A percentile compares a stretch with the other conserved stretches of the same genome.
These are phyloP conservation scores for Psittacara wagleri DNA, from an alignment of 2,113 vertebrate genomes.

Conservation along the genomic window DNA sequence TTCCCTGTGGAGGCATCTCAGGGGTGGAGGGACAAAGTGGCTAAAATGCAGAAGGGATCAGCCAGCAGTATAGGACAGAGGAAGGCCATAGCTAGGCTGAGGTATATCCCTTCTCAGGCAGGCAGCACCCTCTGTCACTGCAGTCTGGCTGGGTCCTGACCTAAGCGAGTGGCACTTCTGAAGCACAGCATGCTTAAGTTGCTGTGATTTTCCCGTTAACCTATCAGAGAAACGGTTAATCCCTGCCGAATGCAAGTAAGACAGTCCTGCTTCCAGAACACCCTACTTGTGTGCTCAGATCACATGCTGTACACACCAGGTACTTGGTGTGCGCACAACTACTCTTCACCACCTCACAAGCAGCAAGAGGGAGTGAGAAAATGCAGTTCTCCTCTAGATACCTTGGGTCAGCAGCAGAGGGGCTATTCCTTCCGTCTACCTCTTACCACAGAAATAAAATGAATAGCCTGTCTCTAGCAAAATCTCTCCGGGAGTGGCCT, in stretches of 20 bases:
- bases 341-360: not conserved
- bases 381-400: not conserved
- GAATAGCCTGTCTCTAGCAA: not conserved
- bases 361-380: not conserved
- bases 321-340: not conserved
- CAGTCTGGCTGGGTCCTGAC: not conserved
- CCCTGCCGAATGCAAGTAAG: not conserved
- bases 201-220: not conserved
- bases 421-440: not conserved
- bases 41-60: not conserved
- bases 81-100: not conserved
- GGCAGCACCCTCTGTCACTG: not conserved
- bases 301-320: accelerated
- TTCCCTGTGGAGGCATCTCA: not conserved
- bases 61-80: not conserved
- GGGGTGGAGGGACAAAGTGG: not conserved
- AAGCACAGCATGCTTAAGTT: not conserved
- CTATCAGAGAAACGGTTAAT: not conserved
- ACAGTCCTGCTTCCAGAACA: not conserved
- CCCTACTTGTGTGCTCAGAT: not conserved
- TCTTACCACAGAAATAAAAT: not conserved
- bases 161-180: not conserved
- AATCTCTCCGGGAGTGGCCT: not conserved
- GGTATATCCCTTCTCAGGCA: not conserved
- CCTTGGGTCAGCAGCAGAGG: accelerated